Percentiles rank a stretch among this genome's conserved stretches.
Evolutionary conservation across 2,888 invertebrate genomes (phyloP).

Genomic region (Xestia rhomboidea): DNA sequence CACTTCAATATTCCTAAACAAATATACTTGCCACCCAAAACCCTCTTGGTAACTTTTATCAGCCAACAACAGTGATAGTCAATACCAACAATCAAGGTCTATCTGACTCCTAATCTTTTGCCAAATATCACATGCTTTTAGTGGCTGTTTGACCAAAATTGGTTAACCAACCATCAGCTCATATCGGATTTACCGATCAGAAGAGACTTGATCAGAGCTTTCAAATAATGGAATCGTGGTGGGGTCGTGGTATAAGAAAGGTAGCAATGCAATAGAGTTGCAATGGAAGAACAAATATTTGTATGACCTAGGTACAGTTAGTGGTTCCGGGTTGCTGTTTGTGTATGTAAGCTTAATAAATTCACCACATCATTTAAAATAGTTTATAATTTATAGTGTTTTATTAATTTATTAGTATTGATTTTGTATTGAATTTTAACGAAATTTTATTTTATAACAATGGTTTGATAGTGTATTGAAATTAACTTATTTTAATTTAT

Average conservation of each 20-base stretch:
- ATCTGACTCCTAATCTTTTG: neutral
- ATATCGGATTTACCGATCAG: neutral
- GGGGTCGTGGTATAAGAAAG: neutral
- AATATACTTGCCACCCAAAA: neutral
- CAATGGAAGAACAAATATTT: neutral
- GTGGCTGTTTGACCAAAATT: neutral
- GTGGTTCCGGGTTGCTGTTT: too few relatives aligned
- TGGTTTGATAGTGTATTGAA: too few relatives aligned
- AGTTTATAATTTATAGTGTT: too few relatives aligned
- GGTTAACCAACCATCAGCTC: too few relatives aligned
- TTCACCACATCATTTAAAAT: too few relatives aligned
- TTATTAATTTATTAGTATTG: too few relatives aligned
- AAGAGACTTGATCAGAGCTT: neutral
- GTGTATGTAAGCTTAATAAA: too few relatives aligned
- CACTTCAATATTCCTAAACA: neutral
- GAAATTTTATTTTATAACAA: too few relatives aligned
- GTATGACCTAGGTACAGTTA: too few relatives aligned
- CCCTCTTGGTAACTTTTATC: neutral
- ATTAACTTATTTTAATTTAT: too few relatives aligned
- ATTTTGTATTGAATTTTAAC: too few relatives aligned
- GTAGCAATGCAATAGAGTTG: neutral
- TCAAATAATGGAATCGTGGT: neutral
- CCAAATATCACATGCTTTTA: slow-evolving; percentile 32
- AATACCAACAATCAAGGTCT: neutral
- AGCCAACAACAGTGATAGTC: neutral